phyloP scores from a whole-genome alignment of 2,888 invertebrate genomes.

The Epiblema foenella region DNA sequence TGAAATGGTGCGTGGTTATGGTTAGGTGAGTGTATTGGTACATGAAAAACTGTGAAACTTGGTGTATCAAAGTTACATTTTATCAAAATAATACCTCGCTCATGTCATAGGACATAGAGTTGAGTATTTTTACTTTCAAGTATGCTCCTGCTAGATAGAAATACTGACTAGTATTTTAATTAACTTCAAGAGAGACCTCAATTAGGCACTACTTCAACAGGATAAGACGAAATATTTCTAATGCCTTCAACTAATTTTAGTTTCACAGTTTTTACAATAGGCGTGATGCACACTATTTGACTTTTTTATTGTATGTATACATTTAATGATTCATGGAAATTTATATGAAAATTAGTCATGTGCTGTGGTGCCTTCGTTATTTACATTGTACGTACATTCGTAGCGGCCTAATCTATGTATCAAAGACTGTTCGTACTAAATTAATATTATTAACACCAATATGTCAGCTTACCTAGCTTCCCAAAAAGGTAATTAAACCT shows the following conservation, averaged over 20 bases:
- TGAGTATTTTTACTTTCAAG: too few species aligned
- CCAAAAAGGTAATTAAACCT: too few species aligned
- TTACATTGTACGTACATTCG: constrained; percentile 57
- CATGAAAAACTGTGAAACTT: constrained; percentile 39
- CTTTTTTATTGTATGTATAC: background rate
- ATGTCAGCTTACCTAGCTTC: background rate
- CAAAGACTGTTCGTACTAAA: background rate
- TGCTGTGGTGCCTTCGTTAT: constrained; percentile 65
- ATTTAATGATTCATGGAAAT: constrained; percentile 47
- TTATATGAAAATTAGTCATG: constrained; percentile 67
- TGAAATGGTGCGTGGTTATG: constrained; percentile 77
- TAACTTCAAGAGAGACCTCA: too few species aligned
- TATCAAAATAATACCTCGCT: background rate
- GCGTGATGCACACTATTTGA: constrained; percentile 27
- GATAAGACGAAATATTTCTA: too few species aligned
- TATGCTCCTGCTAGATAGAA: too few species aligned
- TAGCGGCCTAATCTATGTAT: constrained; percentile 28
- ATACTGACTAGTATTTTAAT: too few species aligned
- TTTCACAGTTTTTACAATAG: constrained; percentile 35
- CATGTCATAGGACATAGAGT: too few species aligned
- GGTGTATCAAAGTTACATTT: background rate
- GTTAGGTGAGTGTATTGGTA: constrained; percentile 58
- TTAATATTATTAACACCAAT: constrained; percentile 12
- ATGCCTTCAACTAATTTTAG: background rate
- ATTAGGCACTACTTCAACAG: too few species aligned